Evolutionary conservation across 2,888 invertebrate species (phyloP).

Genomic region (Catocala fraxini): DNA sequence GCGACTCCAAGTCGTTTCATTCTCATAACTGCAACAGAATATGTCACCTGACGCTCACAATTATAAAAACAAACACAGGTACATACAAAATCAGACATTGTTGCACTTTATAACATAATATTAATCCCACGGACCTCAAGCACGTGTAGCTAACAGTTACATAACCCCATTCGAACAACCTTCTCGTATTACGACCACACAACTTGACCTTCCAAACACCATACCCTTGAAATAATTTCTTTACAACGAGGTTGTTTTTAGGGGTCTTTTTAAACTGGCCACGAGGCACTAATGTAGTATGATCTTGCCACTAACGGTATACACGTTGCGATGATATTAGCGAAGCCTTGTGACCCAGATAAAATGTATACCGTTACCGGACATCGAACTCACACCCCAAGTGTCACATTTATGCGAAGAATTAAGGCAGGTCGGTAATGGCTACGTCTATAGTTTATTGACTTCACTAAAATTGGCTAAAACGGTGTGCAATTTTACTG

Average conservation of each 20-base stretch:
- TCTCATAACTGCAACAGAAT: no score
- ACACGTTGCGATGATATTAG: constrained; percentile 76
- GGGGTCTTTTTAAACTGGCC: constrained; percentile 54
- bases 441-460: constrained; percentile 19
- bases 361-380: constrained; percentile 75
- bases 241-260: constrained; percentile 9
- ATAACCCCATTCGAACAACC: constrained; percentile 71
- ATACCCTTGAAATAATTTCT: constrained; percentile 17
- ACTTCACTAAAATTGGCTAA: constrained; percentile 2
- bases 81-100: constrained; percentile 25
- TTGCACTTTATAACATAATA: constrained; percentile 41
- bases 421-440: constrained; percentile 48
- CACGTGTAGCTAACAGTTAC: constrained; percentile 71
- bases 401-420: constrained; percentile 55
- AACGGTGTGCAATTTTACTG: not conserved
- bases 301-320: constrained; percentile 76
- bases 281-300: constrained; percentile 60
- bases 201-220: constrained; percentile 46
- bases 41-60: no score
- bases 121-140: constrained; percentile 49
- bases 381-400: constrained; percentile 73
- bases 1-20: no score
- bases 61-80: not conserved
- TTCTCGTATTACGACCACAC: constrained; percentile 64
- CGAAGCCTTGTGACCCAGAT: constrained; percentile 85